These are phyloP conservation scores for Notechis scutatus DNA, from an alignment of 2,113 vertebrate genomes.

Conservation along the genomic window DNA sequence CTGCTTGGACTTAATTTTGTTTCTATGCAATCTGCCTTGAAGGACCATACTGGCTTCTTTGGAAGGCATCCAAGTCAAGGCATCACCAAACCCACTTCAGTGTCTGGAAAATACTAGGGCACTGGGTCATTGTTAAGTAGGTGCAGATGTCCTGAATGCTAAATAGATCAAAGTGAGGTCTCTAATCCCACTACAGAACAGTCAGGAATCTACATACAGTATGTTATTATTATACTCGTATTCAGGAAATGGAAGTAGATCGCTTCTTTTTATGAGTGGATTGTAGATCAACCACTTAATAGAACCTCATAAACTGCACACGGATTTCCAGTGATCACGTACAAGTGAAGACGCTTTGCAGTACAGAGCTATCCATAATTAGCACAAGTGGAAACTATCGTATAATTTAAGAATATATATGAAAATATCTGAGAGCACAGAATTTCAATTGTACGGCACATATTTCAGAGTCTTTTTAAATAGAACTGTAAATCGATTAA, in stretches of 20 bases:
- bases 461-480: background rate
- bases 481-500: background rate
- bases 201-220: background rate
- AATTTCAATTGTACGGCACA: background rate
- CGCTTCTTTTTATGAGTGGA: background rate
- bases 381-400: background rate
- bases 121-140: background rate
- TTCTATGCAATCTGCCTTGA: background rate
- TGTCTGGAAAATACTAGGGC: background rate
- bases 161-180: background rate
- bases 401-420: background rate
- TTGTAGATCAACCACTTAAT: background rate
- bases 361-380: background rate
- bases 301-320: background rate
- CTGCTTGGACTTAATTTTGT: background rate
- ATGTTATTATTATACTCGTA: background rate
- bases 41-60: background rate
- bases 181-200: background rate
- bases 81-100: background rate
- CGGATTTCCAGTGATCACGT: background rate
- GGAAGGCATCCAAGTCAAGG: background rate
- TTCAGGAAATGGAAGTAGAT: background rate
- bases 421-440: background rate
- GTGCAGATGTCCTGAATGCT: background rate
- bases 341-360: background rate